A percentile compares a stretch with the other conserved stretches of the same genome.
Evolutionary conservation across 2,888 invertebrate species (phyloP).

Genomic region (Hedya salicella): DNA sequence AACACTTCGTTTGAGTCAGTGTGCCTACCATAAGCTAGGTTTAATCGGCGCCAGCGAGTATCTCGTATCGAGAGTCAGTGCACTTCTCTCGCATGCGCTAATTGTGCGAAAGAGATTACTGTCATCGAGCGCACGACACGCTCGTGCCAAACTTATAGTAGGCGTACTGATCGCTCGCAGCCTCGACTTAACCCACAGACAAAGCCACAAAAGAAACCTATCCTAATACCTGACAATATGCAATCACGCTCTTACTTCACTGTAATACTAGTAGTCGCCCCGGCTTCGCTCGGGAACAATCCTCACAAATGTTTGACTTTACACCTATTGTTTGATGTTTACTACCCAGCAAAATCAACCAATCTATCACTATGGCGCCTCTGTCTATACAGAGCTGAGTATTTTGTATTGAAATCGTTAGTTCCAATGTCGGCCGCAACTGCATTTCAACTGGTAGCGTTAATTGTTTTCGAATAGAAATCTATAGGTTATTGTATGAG

Average conservation of each 20-base stretch:
- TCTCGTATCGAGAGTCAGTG: too few relatives aligned
- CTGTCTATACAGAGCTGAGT: neutral
- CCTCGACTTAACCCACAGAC: constrained; percentile 28
- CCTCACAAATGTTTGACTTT: constrained; percentile 27
- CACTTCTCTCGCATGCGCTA: too few relatives aligned
- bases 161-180: neutral
- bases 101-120: too few relatives aligned
- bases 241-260: constrained; percentile 54
- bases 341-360: neutral
- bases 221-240: constrained; percentile 52
- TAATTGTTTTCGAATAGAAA: constrained; percentile 28
- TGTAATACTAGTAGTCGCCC: constrained; percentile 63
- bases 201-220: constrained; percentile 44
- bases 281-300: constrained; percentile 46
- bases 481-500: neutral
- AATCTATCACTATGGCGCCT: neutral
- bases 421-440: neutral
- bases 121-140: neutral
- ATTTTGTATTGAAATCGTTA: neutral
- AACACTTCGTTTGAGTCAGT: too few relatives aligned
- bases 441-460: constrained; percentile 5
- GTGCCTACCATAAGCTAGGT: too few relatives aligned
- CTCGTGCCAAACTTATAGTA: neutral
- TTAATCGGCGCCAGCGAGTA: too few relatives aligned
- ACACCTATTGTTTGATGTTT: constrained; percentile 5